Evolutionary conservation across 2,113 vertebrate genomes (phyloP), one percentile per base, ranked within the genome.

Genomic region (Hipposideros armiger): DNA sequence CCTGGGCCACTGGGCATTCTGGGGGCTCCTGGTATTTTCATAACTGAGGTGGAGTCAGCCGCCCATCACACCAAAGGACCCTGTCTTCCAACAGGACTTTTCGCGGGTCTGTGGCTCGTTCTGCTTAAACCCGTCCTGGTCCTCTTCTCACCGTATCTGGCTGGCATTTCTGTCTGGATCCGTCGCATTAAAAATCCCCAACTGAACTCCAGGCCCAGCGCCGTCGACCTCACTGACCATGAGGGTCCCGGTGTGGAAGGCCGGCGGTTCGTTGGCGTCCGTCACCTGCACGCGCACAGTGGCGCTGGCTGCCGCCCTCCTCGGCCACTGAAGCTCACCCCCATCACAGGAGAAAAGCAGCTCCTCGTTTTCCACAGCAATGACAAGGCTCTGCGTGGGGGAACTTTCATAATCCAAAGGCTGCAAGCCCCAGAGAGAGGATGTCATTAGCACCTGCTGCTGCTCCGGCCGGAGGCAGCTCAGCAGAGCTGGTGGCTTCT

Each of bases 291-390:
- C 52, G 0, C 30, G 93, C 86, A 99, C 88, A 0, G n/a, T 89
- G 95, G 87, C 30, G 0, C 24, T 92, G 22, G 77, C 26, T 3
- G 0, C 10, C 0, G 52, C 11, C 30, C 2, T 3, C 2, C 4
- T 67, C 2, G 66, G 87, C 1, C 30, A 89, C 98, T 22, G 20
- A 2, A 45, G 2, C 9, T 1, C 4, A 8, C 64, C 84, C 0
- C 52, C 84, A 11, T 96, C 17, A 20, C 99, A 99, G 24, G 89
- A 22, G 92, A 97, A 98, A 26, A 99, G 92, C 0, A 60, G 47
- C 77, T 99, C 98, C 95, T 99, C 97, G 0, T 99, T 99, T 28
- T 98, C 77, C 30, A 98, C 98, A 11, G 76, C 74, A 14, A 99
- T 96, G 24, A 97, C 6, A 50, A 99, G 96, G 1, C 30, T 89